phyloP scores from a whole-genome alignment of 2,797 vertebrate species.

The Synanceia verrucosa region DNA sequence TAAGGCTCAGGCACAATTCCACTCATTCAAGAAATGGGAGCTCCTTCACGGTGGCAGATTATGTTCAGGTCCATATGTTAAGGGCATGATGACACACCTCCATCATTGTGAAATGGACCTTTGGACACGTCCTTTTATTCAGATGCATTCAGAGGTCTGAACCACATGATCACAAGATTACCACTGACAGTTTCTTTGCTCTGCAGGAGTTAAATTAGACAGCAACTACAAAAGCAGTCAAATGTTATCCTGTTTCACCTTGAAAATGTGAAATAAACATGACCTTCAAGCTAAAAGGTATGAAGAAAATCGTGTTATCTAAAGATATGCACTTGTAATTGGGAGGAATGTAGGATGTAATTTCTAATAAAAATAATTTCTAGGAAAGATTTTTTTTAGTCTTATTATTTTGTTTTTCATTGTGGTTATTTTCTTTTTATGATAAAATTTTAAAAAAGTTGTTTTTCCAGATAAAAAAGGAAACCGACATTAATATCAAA shows the following conservation, averaged over 20 bases:
- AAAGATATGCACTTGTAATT: not conserved
- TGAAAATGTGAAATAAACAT: conserved; percentile 21
- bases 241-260: not conserved
- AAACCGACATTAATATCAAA: not conserved
- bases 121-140: conserved; percentile 17
- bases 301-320: not conserved
- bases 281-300: conserved; percentile 13
- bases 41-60: conserved; percentile 48
- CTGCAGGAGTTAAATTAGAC: conserved; percentile 9
- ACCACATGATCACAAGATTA: not conserved
- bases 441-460: too few relatives aligned
- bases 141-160: not conserved
- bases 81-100: conserved; percentile 31
- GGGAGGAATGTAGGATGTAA: too few relatives aligned
- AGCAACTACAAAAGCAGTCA: not conserved
- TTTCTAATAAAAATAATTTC: too few relatives aligned
- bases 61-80: conserved; percentile 43
- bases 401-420: not conserved
- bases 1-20: conserved; percentile 47
- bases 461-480: not conserved
- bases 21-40: conserved; percentile 28
- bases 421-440: not conserved
- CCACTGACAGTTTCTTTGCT: not conserved
- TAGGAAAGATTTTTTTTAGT: too few relatives aligned
- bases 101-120: conserved; percentile 25